Evolutionary conservation across 2,797 vertebrate species (phyloP).

Genomic region (Tangara arthus): DNA sequence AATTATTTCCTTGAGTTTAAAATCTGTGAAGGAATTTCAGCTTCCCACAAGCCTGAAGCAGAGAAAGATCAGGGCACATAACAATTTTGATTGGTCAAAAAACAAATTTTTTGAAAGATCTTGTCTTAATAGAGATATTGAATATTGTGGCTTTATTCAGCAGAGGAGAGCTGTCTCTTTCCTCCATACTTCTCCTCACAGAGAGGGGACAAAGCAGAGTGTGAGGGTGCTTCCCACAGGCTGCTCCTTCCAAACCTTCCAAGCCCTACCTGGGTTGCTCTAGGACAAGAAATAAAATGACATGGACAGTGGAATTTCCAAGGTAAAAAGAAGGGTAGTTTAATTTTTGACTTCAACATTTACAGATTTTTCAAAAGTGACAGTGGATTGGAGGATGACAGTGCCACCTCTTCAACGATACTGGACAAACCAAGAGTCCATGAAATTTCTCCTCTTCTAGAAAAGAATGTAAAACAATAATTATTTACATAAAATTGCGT

Average conservation of each 20-base stretch:
- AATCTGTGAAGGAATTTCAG: not conserved
- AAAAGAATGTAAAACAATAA: not conserved
- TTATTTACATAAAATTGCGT: not conserved
- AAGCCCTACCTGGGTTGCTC: not conserved
- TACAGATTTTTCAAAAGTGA: not conserved
- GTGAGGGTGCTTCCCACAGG: not conserved
- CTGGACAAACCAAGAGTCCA: not conserved
- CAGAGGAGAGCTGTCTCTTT: not conserved
- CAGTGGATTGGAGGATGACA: not conserved
- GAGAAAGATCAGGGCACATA: not conserved
- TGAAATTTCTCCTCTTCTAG: not conserved
- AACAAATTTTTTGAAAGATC: rapidly evolving
- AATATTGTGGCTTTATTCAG: not conserved
- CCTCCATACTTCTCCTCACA: rapidly evolving
- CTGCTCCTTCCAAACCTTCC: not conserved
- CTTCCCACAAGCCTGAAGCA: not conserved
- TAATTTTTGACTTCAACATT: not conserved
- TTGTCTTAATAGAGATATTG: not conserved
- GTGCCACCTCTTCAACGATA: not conserved
- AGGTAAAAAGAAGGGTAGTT: not conserved
- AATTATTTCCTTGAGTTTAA: not conserved
- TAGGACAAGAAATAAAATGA: not conserved
- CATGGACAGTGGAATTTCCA: not conserved
- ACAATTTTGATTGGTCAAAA: not conserved
- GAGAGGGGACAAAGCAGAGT: not conserved